A percentile compares a stretch with the other conserved stretches of the same genome.
phyloP scores from a whole-genome alignment of 2,113 vertebrate genomes.

The Cyprinus carpio region DNA sequence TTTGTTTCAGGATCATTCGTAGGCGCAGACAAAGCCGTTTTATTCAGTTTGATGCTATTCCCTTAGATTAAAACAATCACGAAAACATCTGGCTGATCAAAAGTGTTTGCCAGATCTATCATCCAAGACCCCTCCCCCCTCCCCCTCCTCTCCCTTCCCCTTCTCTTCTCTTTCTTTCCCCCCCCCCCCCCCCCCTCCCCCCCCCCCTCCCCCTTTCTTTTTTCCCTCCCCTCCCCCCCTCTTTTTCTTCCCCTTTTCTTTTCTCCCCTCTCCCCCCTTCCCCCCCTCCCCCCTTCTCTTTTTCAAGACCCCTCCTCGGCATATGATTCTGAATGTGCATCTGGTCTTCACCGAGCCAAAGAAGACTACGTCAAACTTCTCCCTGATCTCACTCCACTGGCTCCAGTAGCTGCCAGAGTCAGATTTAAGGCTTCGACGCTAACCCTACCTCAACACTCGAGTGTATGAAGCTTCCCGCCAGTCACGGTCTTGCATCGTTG shows the following conservation, averaged over 20 bases:
- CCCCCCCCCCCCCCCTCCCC: too few relatives aligned
- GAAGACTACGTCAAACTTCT: not conserved
- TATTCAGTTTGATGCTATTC: not conserved
- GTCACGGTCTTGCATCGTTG: not conserved
- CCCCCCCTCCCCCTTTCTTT: too few relatives aligned
- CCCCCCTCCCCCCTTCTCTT: too few relatives aligned
- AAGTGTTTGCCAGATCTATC: too few relatives aligned
- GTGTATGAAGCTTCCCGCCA: not conserved
- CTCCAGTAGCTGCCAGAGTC: not conserved
- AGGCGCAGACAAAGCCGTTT: not conserved
- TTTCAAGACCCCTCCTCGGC: too few relatives aligned
- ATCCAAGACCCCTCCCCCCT: too few relatives aligned
- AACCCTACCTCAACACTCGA: not conserved
- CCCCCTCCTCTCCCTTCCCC: too few relatives aligned
- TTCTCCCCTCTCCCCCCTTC: too few relatives aligned
- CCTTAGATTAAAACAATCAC: not conserved
- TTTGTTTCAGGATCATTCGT: not conserved
- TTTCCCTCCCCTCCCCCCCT: too few relatives aligned
- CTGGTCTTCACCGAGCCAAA: not conserved
- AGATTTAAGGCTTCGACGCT: not conserved
- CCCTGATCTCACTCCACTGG: not conserved
- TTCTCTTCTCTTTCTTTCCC: too few relatives aligned
- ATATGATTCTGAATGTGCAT: not conserved
- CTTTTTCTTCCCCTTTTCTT: too few relatives aligned
- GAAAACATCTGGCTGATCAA: not conserved